Conservation (phyloP, 2,113 vertebrate species). For the Xiphophorus maculatus region DNA sequence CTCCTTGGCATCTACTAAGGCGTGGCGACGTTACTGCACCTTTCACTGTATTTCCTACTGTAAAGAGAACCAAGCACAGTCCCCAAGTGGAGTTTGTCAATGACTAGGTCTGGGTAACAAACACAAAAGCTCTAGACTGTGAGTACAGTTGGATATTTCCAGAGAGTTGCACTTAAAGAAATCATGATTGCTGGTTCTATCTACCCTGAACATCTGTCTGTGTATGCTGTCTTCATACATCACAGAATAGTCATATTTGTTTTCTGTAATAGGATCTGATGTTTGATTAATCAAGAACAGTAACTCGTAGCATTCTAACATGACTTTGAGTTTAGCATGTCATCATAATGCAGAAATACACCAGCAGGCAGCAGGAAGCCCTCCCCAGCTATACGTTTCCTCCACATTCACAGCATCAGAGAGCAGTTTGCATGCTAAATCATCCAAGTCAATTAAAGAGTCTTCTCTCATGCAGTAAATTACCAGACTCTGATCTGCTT, state of each 20-base stretch:
- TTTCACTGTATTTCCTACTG: no score
- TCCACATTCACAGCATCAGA: constrained; percentile 42
- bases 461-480: constrained; percentile 62
- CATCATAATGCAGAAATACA: not conserved
- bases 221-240: not conserved
- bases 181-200: not conserved
- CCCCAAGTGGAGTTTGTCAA: no score
- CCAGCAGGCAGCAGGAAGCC: constrained; percentile 28
- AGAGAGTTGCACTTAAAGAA: not conserved
- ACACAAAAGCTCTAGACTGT: not conserved
- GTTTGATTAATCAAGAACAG: not conserved
- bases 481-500: constrained; percentile 59
- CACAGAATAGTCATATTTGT: not conserved
- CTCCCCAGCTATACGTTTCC: constrained; percentile 62
- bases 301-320: not conserved
- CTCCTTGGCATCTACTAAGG: no score
- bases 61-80: no score
- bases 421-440: constrained; percentile 64
- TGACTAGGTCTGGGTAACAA: no score
- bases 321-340: constrained; percentile 4
- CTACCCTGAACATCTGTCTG: not conserved
- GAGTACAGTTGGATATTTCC: not conserved
- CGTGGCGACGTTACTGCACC: no score
- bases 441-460: constrained; percentile 67
- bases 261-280: not conserved